Percentiles rank a stretch among this genome's conserved stretches.
These are phyloP conservation scores for Centroberyx gerrardi DNA, from an alignment of 2,797 vertebrate species.

Conservation along the genomic window DNA sequence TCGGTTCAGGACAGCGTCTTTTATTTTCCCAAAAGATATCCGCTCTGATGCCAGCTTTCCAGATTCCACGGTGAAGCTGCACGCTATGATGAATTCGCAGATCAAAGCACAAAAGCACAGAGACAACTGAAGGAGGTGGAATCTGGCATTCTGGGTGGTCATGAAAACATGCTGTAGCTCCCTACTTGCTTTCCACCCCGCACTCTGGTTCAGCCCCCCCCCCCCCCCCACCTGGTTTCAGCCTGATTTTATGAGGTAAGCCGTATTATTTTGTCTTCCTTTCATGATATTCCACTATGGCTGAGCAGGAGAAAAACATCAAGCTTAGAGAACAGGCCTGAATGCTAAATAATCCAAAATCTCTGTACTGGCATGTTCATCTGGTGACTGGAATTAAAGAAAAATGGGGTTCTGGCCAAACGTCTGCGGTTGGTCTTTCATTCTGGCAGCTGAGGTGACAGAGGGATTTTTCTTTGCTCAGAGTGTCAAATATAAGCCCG, in stretches of 20 bases:
- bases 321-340: neutral
- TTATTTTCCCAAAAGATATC: neutral
- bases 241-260: neutral
- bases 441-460: constrained; percentile 15
- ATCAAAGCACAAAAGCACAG: constrained; percentile 6
- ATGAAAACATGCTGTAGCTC: constrained; percentile 5
- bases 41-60: constrained; percentile 8
- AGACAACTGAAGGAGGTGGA: neutral
- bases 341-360: constrained; percentile 1
- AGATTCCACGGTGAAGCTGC: constrained; percentile 4
- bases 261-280: constrained; percentile 16
- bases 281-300: constrained; percentile 2
- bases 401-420: neutral
- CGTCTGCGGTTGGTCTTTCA: constrained; percentile 18
- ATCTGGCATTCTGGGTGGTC: constrained; percentile 15
- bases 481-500: neutral
- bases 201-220: neutral
- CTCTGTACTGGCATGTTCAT: constrained; percentile 13
- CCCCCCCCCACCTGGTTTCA: constrained; percentile 3
- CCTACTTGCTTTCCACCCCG: neutral
- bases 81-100: neutral
- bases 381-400: constrained; percentile 25
- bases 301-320: constrained; percentile 20
- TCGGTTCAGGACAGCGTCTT: neutral
- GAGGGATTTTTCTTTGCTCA: constrained; percentile 15